Conservation (phyloP, 2,113 vertebrate genomes). For the Tetraodon nigroviridis region DNA sequence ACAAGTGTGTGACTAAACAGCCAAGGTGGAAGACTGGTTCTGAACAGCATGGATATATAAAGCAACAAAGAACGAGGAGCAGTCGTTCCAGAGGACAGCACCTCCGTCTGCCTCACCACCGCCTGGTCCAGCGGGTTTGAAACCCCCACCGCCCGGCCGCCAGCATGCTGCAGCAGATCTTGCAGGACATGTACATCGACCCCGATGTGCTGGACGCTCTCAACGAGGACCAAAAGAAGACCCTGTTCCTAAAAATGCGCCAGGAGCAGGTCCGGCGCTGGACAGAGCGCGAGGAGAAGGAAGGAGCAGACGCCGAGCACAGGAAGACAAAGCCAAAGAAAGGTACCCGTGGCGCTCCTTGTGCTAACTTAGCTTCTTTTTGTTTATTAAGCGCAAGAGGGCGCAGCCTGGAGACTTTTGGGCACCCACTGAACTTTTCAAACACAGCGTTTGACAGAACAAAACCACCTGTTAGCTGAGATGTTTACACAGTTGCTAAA, state of each 20-base stretch:
- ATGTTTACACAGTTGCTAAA: conserved; percentile 10
- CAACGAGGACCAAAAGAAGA: conserved; percentile 79
- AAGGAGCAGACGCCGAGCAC: conserved; percentile 31
- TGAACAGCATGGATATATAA: conserved; percentile 48
- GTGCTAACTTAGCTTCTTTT: conserved; percentile 4
- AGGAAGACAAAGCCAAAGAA: conserved; percentile 58
- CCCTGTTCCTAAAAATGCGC: conserved; percentile 78
- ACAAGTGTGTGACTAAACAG: conserved; percentile 1
- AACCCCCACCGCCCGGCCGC: neutral
- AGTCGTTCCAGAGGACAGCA: conserved; percentile 21
- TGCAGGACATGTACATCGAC: conserved; percentile 81
- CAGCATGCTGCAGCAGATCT: conserved; percentile 79
- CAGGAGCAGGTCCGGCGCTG: conserved; percentile 79
- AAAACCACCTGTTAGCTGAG: conserved; percentile 8
- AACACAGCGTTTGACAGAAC: conserved; percentile 7
- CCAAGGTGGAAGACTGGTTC: neutral
- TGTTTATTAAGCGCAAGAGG: conserved; percentile 1
- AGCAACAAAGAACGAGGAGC: conserved; percentile 31
- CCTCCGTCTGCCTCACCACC: conserved; percentile 7
- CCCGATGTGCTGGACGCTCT: conserved; percentile 75
- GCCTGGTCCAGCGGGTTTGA: neutral
- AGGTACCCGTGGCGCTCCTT: conserved; percentile 52
- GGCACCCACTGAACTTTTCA: neutral
- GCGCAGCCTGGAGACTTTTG: conserved; percentile 29
- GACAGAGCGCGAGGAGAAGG: conserved; percentile 75